phyloP scores from a whole-genome alignment of 2,797 vertebrate genomes.

The Hydrolagus colliei region DNA sequence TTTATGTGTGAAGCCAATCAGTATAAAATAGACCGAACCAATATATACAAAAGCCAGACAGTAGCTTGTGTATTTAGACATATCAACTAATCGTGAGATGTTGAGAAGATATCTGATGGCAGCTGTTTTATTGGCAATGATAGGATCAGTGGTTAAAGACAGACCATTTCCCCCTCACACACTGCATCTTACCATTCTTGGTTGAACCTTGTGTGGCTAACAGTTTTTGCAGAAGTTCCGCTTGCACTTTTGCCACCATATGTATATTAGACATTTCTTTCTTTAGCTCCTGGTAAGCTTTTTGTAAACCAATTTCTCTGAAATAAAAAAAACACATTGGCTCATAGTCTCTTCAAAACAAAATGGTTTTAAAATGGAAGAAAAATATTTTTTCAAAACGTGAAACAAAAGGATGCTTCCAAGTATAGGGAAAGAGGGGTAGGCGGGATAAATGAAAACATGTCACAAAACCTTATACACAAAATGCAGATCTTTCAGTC shows the following conservation, averaged over 20 bases:
- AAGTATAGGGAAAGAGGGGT: not conserved
- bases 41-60: not conserved
- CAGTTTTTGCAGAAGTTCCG: constrained; percentile 59
- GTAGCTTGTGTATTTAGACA: constrained; percentile 40
- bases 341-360: not conserved
- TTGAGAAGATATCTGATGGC: constrained; percentile 48
- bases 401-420: not conserved
- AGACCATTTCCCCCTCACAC: constrained; percentile 41
- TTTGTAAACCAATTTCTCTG: constrained; percentile 47
- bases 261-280: constrained; percentile 64
- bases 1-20: constrained; percentile 66
- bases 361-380: not conserved
- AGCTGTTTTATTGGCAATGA: constrained; percentile 44
- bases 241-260: constrained; percentile 58
- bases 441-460: too few species aligned
- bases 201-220: constrained; percentile 42
- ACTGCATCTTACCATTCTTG: constrained; percentile 61
- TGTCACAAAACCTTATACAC: too few species aligned
- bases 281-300: constrained; percentile 62
- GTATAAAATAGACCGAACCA: constrained; percentile 47
- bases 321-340: constrained; percentile 31
- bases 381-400: not conserved
- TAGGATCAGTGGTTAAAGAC: constrained; percentile 34
- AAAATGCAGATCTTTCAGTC: too few species aligned
- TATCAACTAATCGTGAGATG: constrained; percentile 50